phyloP scores from a whole-genome alignment of 2,797 vertebrate species.

The Sebastes vulpes region DNA sequence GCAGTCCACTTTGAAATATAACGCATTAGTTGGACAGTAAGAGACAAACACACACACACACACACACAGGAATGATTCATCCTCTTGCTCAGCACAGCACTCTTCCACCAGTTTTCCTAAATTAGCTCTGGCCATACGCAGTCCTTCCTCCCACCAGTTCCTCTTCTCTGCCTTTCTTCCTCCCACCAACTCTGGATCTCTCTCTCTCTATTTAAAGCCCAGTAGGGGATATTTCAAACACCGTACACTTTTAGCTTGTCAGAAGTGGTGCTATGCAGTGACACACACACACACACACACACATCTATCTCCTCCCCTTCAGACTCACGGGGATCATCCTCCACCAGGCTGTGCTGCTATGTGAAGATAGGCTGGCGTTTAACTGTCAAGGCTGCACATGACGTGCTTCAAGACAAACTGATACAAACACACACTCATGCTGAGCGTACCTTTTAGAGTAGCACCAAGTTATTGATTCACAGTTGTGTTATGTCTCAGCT shows the following conservation, averaged over 20 bases:
- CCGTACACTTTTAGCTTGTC: slow-evolving; percentile 28
- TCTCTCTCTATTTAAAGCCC: slow-evolving; percentile 64
- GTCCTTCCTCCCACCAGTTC: slow-evolving; percentile 67
- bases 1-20: background rate
- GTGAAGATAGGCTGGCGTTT: slow-evolving; percentile 41
- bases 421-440: slow-evolving; percentile 23
- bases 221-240: slow-evolving; percentile 41
- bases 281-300: slow-evolving; percentile 10
- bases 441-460: slow-evolving; percentile 73
- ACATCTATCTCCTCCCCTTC: slow-evolving; percentile 9
- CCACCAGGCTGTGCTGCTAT: slow-evolving; percentile 41
- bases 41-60: background rate
- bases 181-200: slow-evolving; percentile 55
- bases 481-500: slow-evolving; percentile 70
- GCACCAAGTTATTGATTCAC: slow-evolving; percentile 73
- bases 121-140: slow-evolving; percentile 62
- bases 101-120: slow-evolving; percentile 55
- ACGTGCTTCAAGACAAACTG: slow-evolving; percentile 2
- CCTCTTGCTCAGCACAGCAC: slow-evolving; percentile 44
- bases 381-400: slow-evolving; percentile 24
- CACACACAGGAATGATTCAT: slow-evolving; percentile 45
- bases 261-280: background rate
- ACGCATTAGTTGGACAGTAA: background rate
- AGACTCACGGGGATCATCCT: slow-evolving; percentile 22
- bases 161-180: slow-evolving; percentile 56